Percentiles rank a stretch among this genome's conserved stretches.
Evolutionary conservation across 2,888 invertebrate species (phyloP).

Genomic region (Desoria tigrina): DNA sequence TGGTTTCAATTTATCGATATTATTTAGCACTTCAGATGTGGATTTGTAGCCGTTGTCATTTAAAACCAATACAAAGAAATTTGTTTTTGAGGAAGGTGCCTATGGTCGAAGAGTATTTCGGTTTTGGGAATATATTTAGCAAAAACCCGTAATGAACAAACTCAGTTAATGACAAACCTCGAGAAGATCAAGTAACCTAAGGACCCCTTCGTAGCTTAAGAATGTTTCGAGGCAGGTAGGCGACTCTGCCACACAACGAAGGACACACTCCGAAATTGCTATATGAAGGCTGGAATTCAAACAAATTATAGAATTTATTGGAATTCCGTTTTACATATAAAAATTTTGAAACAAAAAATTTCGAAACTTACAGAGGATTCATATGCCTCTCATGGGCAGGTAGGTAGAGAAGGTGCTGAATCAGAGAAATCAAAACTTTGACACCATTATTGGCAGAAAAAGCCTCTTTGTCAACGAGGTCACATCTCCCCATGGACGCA

Average conservation of each 20-base stretch:
- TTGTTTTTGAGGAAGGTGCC: background rate
- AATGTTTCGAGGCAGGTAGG: slow-evolving; percentile 43
- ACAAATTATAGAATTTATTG: background rate
- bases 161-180: slow-evolving; percentile 36
- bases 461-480: slow-evolving; percentile 33
- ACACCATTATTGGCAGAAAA: slow-evolving; percentile 42
- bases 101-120: too few relatives aligned
- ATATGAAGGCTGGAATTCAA: slow-evolving; percentile 45
- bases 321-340: slow-evolving; percentile 1
- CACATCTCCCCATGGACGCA: slow-evolving; percentile 35
- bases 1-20: too few relatives aligned
- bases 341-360: background rate
- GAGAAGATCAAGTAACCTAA: slow-evolving; percentile 47
- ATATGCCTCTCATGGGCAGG: slow-evolving; percentile 40
- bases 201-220: slow-evolving; percentile 45
- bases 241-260: slow-evolving; percentile 39
- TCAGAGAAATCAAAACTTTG: slow-evolving; percentile 39
- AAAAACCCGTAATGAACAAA: too few relatives aligned
- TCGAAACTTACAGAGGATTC: slow-evolving; percentile 45
- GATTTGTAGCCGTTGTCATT: too few relatives aligned
- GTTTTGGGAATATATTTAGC: background rate
- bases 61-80: too few relatives aligned
- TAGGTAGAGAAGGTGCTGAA: slow-evolving; percentile 37
- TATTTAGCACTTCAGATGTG: too few relatives aligned
- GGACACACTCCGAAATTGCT: slow-evolving; percentile 43